Evolutionary conservation across 2,797 vertebrate genomes (phyloP).

Genomic region (Protosalanx chinensis): DNA sequence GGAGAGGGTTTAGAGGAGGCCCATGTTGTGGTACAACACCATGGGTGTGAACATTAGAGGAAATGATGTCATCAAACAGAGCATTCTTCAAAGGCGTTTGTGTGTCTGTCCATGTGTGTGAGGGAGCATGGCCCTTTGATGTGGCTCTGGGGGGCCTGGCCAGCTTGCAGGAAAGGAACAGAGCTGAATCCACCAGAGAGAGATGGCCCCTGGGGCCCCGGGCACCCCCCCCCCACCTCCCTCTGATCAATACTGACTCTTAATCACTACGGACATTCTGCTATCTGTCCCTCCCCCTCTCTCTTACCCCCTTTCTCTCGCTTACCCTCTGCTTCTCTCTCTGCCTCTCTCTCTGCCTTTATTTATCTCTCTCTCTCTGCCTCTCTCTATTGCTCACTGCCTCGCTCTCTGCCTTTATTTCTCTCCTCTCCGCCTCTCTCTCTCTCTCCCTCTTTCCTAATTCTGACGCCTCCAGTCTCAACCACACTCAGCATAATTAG

Average conservation of each 20-base stretch:
- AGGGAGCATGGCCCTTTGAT: constrained; percentile 68
- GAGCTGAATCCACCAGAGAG: constrained; percentile 65
- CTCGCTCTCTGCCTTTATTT: too few relatives aligned
- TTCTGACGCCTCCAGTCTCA: constrained; percentile 31
- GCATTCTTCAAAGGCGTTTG: constrained; percentile 65
- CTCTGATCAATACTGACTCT: constrained; percentile 70
- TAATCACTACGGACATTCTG: constrained; percentile 71
- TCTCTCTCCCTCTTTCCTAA: constrained; percentile 25
- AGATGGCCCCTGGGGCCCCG: constrained; percentile 54
- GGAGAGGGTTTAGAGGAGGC: too few relatives aligned
- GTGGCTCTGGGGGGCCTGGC: constrained; percentile 56
- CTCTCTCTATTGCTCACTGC: too few relatives aligned
- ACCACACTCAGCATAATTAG: constrained; percentile 17
- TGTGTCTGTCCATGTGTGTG: constrained; percentile 43
- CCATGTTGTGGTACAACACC: not conserved
- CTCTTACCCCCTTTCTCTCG: constrained; percentile 52
- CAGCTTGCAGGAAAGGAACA: constrained; percentile 63
- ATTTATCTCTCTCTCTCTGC: too few relatives aligned
- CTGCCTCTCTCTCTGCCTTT: constrained; percentile 18
- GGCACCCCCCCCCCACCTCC: constrained; percentile 50
- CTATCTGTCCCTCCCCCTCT: constrained; percentile 12
- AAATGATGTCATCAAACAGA: constrained; percentile 72
- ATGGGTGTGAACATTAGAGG: constrained; percentile 42
- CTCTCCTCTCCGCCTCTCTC: too few relatives aligned
- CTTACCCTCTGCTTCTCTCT: constrained; percentile 40